Evolutionary conservation across 2,888 invertebrate genomes (phyloP).

Genomic region (Urechis unicinctus): DNA sequence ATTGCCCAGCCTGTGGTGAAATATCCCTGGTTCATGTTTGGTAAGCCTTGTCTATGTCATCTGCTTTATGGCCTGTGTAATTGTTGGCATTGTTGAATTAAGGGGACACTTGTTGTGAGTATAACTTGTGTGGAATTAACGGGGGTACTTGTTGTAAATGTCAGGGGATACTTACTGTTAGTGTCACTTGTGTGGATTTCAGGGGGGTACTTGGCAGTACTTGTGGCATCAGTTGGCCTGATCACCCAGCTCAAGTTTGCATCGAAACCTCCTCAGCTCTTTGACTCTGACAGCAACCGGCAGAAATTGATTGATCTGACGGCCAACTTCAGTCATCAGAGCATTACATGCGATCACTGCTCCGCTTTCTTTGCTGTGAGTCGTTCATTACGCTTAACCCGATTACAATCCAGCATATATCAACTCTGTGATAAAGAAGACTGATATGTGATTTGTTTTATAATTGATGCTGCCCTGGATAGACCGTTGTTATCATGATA

Average conservation of each 20-base stretch:
- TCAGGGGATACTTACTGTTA: too few species aligned
- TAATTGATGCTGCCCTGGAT: too few species aligned
- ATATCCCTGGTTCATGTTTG: conserved; percentile 28
- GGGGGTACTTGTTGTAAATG: too few species aligned
- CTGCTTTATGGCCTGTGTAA: neutral
- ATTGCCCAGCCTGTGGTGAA: conserved; percentile 29
- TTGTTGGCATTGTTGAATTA: neutral
- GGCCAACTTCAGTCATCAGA: conserved; percentile 34
- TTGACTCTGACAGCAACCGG: conserved; percentile 35
- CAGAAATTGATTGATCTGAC: conserved; percentile 38
- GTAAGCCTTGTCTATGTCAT: conserved; percentile 20
- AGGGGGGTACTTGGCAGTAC: conserved; percentile 28
- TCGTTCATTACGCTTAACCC: neutral
- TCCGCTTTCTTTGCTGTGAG: conserved; percentile 25
- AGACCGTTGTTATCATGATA: too few species aligned
- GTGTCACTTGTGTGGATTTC: too few species aligned
- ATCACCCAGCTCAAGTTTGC: conserved; percentile 32
- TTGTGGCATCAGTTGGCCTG: conserved; percentile 29
- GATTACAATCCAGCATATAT: too few species aligned
- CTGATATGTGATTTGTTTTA: too few species aligned
- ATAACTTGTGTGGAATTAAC: neutral
- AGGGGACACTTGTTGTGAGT: neutral
- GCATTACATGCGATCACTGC: conserved; percentile 34
- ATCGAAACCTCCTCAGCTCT: conserved; percentile 40
- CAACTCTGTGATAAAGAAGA: too few species aligned